These are phyloP conservation scores for Crotalus helleri DNA, from an alignment of 2,113 vertebrate species.

Conservation along the genomic window DNA sequence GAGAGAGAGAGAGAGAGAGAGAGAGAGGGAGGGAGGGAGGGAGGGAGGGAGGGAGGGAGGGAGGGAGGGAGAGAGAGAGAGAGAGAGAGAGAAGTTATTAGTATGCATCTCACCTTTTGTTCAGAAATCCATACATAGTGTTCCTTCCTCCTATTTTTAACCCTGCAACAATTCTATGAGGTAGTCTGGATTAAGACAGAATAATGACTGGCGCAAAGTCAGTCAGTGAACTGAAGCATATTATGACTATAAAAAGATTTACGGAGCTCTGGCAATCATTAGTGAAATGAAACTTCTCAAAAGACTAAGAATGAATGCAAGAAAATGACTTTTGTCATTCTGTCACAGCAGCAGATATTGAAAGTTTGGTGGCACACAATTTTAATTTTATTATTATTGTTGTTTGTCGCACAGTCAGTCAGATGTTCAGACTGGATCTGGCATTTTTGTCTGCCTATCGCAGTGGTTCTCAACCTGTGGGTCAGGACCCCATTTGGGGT, in stretches of 20 bases:
- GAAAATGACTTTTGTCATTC: constrained; percentile 63
- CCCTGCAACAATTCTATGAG: not conserved
- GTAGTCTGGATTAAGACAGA: not conserved
- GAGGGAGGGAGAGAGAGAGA: too few species aligned
- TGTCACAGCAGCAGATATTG: constrained; percentile 38
- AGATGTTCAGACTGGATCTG: not conserved
- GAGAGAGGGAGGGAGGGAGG: too few species aligned
- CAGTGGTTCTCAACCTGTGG: too few species aligned
- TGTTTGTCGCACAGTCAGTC: not conserved
- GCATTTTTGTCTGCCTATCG: not conserved
- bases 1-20: too few species aligned
- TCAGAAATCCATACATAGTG: not conserved
- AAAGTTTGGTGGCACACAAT: not conserved
- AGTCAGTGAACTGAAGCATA: constrained; percentile 7
- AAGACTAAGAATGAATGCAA: constrained; percentile 54
- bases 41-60: too few species aligned
- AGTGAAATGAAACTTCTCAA: constrained; percentile 59
- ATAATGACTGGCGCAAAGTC: not conserved
- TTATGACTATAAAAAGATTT: constrained; percentile 57
- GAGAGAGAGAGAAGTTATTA: not conserved
- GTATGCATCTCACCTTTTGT: not conserved
- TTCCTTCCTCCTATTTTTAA: not conserved
- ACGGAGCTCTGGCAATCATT: constrained; percentile 60
- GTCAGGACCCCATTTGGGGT: too few species aligned
- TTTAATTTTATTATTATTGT: not conserved